These are phyloP conservation scores for Serrognathus titanus DNA, from an alignment of 2,888 invertebrate species.

Conservation along the genomic window DNA sequence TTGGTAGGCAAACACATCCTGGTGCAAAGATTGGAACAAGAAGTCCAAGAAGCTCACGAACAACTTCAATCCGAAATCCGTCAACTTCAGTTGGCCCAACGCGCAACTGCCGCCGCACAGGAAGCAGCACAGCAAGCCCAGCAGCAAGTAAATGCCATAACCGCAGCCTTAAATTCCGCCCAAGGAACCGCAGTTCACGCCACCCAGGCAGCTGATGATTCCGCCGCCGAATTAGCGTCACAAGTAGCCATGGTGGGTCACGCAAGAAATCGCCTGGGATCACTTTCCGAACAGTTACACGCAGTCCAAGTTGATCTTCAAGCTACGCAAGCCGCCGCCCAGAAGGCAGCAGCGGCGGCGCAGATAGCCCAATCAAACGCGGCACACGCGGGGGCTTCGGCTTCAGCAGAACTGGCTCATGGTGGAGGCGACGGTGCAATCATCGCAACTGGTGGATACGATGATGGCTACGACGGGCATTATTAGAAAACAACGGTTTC, in stretches of 20 bases:
- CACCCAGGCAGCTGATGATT: constrained; percentile 68
- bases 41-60: constrained; percentile 68
- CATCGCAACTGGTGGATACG: no score
- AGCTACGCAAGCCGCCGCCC: constrained; percentile 69
- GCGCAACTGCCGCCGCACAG: constrained; percentile 66
- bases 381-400: constrained; percentile 63
- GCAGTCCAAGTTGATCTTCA: constrained; percentile 72
- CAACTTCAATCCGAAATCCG: constrained; percentile 67
- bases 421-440: neutral
- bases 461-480: no score
- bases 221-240: constrained; percentile 72
- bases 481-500: no score
- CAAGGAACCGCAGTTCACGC: constrained; percentile 74
- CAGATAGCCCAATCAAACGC: constrained; percentile 75
- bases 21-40: constrained; percentile 63
- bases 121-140: constrained; percentile 61
- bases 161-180: constrained; percentile 72
- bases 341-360: constrained; percentile 67
- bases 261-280: constrained; percentile 64
- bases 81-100: constrained; percentile 72
- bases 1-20: constrained; percentile 61
- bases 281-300: constrained; percentile 65
- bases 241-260: constrained; percentile 73
- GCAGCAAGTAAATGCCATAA: constrained; percentile 63
- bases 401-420: constrained; percentile 6